Evolutionary conservation across 2,888 invertebrate species (phyloP).

Genomic region (Siphlonurus alternatus): DNA sequence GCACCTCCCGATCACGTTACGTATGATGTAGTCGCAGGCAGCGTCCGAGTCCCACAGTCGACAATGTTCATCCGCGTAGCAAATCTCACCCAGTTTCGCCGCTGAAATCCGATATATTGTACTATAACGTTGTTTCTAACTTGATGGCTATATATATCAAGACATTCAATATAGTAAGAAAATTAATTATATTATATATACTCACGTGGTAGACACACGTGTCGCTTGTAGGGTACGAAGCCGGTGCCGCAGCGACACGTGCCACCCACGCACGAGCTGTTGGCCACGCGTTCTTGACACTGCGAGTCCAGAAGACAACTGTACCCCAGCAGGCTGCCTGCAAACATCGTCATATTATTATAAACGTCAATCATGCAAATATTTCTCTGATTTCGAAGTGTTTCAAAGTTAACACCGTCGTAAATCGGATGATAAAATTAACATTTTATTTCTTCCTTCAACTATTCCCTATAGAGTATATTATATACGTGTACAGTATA

Average conservation of each 20-base stretch:
- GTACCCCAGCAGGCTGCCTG: slow-evolving; percentile 69
- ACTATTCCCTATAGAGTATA: too few relatives aligned
- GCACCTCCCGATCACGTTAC: slow-evolving; percentile 76
- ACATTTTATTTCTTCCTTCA: too few relatives aligned
- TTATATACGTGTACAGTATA: too few relatives aligned
- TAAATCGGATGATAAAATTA: too few relatives aligned
- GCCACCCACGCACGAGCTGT: slow-evolving; percentile 69
- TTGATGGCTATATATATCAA: slow-evolving; percentile 10
- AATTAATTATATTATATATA: slow-evolving; percentile 20
- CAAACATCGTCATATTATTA: slow-evolving; percentile 21
- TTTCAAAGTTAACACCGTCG: too few relatives aligned
- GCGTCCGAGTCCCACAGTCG: slow-evolving; percentile 66
- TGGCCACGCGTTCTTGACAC: slow-evolving; percentile 74
- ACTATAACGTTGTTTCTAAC: too few relatives aligned
- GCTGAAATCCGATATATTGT: too few relatives aligned
- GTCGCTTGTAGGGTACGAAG: slow-evolving; percentile 71
- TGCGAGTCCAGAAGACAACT: slow-evolving; percentile 69
- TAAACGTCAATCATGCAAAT: not conserved
- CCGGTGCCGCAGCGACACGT: slow-evolving; percentile 71
- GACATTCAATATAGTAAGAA: not conserved
- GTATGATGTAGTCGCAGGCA: slow-evolving; percentile 77
- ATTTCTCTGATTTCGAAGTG: not conserved
- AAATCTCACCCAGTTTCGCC: slow-evolving; percentile 69
- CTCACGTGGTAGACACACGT: slow-evolving; percentile 84
- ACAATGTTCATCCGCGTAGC: slow-evolving; percentile 81